These are phyloP conservation scores for Melanitta fusca DNA, from an alignment of 2,797 vertebrate species.

Conservation along the genomic window DNA sequence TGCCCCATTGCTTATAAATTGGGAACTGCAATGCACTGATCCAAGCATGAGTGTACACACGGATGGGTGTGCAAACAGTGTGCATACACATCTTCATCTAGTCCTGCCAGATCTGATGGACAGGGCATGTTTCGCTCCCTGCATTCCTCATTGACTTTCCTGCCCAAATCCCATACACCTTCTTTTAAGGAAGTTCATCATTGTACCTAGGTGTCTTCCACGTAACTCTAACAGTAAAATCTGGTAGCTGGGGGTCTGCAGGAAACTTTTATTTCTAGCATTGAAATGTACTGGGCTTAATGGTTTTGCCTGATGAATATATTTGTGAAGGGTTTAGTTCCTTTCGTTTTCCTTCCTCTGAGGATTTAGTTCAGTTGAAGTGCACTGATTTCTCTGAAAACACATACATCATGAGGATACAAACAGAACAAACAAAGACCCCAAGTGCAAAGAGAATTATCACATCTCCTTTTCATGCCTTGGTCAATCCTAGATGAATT, in stretches of 20 bases:
- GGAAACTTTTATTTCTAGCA: background rate
- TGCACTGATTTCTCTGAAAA: background rate
- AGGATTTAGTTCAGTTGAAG: background rate
- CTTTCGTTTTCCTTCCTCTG: background rate
- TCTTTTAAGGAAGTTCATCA: background rate
- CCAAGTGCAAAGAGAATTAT: background rate
- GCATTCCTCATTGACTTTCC: background rate
- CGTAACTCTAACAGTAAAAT: background rate
- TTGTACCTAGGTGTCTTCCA: background rate
- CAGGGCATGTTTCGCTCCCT: too few species aligned
- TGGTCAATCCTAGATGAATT: background rate
- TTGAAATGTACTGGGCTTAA: background rate
- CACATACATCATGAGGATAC: background rate
- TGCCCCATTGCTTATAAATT: background rate
- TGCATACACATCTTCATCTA: fast-evolving
- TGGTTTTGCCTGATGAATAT: background rate
- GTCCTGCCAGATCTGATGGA: background rate
- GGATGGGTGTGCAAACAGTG: fast-evolving
- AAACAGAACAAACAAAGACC: background rate
- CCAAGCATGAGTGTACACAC: fast-evolving
- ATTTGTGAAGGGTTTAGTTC: background rate
- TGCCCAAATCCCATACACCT: background rate
- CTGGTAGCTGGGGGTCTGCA: background rate
- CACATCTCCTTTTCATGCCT: background rate
- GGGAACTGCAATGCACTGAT: background rate